Conservation (phyloP, 2,113 vertebrate genomes). For the Pteropus alecto region DNA sequence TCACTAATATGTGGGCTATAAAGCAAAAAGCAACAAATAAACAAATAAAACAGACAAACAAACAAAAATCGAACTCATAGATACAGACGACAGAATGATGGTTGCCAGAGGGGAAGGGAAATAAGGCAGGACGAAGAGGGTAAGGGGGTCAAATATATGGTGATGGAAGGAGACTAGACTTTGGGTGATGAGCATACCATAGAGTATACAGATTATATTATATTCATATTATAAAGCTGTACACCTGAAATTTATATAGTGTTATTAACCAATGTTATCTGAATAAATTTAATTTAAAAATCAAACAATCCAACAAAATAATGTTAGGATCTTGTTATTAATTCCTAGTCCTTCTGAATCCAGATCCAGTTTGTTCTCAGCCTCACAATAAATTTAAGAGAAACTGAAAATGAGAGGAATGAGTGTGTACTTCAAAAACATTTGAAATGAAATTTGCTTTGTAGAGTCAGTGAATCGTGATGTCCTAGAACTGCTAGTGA, state of each 20-base stretch:
- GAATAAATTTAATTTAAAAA: not conserved
- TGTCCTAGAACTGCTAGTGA: not conserved
- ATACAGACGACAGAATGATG: not conserved
- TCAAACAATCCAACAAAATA: not conserved
- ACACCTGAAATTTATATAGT: not conserved
- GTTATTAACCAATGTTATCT: not conserved
- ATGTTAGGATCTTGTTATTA: slow-evolving; percentile 1
- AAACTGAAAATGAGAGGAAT: not conserved
- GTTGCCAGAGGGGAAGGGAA: not conserved
- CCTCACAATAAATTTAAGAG: not conserved
- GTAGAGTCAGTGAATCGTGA: not conserved
- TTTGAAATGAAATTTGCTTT: slow-evolving; percentile 32
- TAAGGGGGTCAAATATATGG: not conserved
- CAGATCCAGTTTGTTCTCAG: not conserved
- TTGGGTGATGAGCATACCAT: not conserved
- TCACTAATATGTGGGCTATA: not conserved
- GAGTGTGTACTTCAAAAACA: not conserved
- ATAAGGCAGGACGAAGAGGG: not conserved
- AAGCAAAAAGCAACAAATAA: not conserved
- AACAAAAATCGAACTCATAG: not conserved
- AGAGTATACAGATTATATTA: not conserved
- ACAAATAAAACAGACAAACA: not conserved
- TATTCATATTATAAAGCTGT: not conserved
- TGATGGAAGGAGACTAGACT: not conserved
- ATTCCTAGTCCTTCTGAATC: not conserved